Base-by-base conservation (phyloP, 2,797 vertebrate species). In the Rhinogobio ventralis region DNA sequence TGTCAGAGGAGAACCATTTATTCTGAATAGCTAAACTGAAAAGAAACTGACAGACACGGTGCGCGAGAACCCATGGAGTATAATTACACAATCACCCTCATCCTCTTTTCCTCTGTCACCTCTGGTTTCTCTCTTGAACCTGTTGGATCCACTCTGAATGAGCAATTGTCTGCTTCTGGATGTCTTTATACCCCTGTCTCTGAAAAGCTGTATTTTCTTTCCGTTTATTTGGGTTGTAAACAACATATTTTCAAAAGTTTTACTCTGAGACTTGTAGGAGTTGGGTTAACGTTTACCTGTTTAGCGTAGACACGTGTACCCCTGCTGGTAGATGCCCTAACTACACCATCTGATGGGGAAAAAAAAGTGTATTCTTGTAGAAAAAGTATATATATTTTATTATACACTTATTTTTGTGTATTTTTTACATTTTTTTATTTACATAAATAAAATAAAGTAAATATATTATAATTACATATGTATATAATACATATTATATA, bases 71-170 rank as follows among this genome's bases (percentile, higher is more conserved):
- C 53, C 23, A 14, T 10, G 10, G 25, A 64, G 46, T 19, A 80
- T 53, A 69, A 81, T 81, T 81, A 36, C 79, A 81, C 79, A 81
- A 69, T 69, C 46, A 53, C 62, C 64, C 79, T 81, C 77, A 51
- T 46, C 33, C 49, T 68, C 28, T 66, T 49, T 74, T 53, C 57
- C 30, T 45, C 66, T 6, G 20, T 74, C 76, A 45, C 67, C 64
- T 71, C 30, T 36, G 49, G 46, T 81, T 62, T 73, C 42, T 66
- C 15, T 67, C 46, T 46, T 39, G 71, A 74, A 64, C 33, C 36
- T 79, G 13, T 72, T 68, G 19, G 9, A n/a, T 55, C 45, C 57
- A 10, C 55, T 72, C 25, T 64, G 42, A 49, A 39, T 36, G 28
- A 64, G 53, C 46, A 72, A 80, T 81, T 73, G 23, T 36, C 39